Evolutionary conservation across 2,888 invertebrate species (phyloP).

Genomic region (Amaurobius ferox): DNA sequence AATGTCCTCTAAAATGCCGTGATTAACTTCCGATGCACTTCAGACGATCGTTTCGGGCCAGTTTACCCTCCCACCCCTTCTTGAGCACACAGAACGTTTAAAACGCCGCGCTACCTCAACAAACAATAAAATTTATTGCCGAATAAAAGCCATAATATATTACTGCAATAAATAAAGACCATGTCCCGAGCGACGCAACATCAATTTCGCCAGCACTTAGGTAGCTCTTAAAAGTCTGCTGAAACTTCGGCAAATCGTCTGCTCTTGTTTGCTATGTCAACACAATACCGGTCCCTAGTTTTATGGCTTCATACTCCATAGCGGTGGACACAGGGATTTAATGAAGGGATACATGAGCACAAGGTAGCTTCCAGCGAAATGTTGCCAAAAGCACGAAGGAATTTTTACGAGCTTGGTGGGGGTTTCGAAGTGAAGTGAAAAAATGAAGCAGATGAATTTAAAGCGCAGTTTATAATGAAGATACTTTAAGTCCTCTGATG

Average conservation of each 20-base stretch:
- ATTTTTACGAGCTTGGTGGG: conserved; percentile 51
- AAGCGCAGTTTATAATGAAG: not conserved
- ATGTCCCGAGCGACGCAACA: conserved; percentile 57
- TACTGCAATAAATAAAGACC: conserved; percentile 68
- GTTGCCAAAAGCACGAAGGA: conserved; percentile 30
- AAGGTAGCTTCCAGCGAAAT: conserved; percentile 22
- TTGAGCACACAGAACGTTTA: conserved; percentile 44
- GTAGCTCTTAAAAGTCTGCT: conserved; percentile 22
- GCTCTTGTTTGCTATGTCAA: conserved; percentile 65
- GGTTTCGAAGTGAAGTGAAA: not conserved
- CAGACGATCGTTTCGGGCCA: not conserved
- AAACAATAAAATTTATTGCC: conserved; percentile 72
- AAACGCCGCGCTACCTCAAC: conserved; percentile 50
- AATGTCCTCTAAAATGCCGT: conserved; percentile 10
- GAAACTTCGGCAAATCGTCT: conserved; percentile 42
- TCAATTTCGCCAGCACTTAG: conserved; percentile 59
- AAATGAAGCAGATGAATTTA: conserved; percentile 2
- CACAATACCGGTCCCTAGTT: conserved; percentile 28
- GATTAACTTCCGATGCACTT: conserved; percentile 41
- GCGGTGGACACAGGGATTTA: conserved; percentile 27
- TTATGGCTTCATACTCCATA: conserved; percentile 39
- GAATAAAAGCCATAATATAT: conserved; percentile 69
- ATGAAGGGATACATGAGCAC: conserved; percentile 36
- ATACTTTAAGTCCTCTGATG: too few species aligned
- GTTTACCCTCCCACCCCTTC: not conserved